A percentile compares a stretch with the other conserved stretches of the same genome.
phyloP scores from a whole-genome alignment of 2,888 invertebrate genomes.

The Drosophila paracracens region DNA sequence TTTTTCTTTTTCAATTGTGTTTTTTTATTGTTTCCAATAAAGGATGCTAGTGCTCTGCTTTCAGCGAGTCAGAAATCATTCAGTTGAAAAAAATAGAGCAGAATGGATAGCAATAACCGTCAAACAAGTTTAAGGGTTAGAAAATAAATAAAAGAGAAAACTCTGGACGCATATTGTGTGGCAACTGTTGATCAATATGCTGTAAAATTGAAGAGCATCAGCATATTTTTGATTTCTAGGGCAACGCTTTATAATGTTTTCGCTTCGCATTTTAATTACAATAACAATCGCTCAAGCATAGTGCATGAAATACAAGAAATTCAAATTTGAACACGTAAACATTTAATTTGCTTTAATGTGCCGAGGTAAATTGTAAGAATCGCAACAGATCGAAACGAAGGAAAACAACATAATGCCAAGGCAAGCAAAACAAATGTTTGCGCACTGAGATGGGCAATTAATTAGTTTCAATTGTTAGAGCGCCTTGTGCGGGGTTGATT shows the following conservation, averaged over 20 bases:
- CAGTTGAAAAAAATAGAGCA: background rate
- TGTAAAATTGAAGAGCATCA: background rate
- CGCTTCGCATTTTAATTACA: conserved; percentile 21
- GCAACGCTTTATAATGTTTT: conserved; percentile 25
- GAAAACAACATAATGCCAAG: conserved; percentile 24
- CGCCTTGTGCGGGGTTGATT: conserved; percentile 43
- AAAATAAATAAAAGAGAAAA: background rate
- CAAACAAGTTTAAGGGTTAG: conserved; percentile 13
- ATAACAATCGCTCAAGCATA: conserved; percentile 22
- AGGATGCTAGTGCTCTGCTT: background rate
- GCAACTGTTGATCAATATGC: conserved; percentile 13
- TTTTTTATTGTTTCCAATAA: background rate
- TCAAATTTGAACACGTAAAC: conserved; percentile 48
- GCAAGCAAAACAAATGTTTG: conserved; percentile 58
- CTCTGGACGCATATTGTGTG: conserved; percentile 2
- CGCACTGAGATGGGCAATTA: conserved; percentile 68
- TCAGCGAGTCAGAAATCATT: background rate
- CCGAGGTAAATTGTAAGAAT: conserved; percentile 44
- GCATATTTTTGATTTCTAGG: background rate
- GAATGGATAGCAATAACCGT: conserved; percentile 3
- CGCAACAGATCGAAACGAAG: conserved; percentile 31
- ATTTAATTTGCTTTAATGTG: conserved; percentile 53
- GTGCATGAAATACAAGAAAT: conserved; percentile 22
- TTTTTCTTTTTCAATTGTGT: fast-evolving
- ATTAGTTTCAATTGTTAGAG: conserved; percentile 60